Conservation (phyloP, 2,113 vertebrate genomes). For the Dromaius novaehollandiae region DNA sequence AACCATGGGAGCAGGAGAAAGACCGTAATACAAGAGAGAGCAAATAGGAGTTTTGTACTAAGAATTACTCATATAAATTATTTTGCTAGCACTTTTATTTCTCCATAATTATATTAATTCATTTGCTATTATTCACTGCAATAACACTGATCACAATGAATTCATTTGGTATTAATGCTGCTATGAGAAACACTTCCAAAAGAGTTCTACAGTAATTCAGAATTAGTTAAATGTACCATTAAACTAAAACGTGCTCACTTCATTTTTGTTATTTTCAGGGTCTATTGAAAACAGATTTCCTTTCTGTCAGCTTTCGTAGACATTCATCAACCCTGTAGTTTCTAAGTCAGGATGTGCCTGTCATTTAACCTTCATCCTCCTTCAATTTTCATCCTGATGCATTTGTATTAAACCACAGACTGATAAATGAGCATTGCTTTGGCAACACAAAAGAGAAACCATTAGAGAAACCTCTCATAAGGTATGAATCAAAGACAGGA, state of each 20-base stretch:
- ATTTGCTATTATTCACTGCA: conserved; percentile 50
- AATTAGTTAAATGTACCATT: conserved; percentile 55
- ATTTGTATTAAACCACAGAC: conserved; percentile 66
- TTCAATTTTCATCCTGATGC: conserved; percentile 67
- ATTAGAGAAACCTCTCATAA: conserved; percentile 62
- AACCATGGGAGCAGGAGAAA: neutral
- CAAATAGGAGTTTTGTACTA: conserved; percentile 2
- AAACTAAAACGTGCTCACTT: conserved; percentile 26
- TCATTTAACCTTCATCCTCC: conserved; percentile 69
- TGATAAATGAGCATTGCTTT: conserved; percentile 59
- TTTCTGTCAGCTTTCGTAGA: conserved; percentile 45
- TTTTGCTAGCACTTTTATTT: conserved; percentile 44
- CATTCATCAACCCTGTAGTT: conserved; percentile 31
- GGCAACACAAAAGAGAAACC: conserved; percentile 48
- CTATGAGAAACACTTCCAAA: conserved; percentile 18
- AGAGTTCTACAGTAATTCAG: conserved; percentile 40
- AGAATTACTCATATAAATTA: conserved; percentile 28
- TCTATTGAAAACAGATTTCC: neutral
- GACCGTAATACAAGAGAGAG: neutral
- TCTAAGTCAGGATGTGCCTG: conserved; percentile 7
- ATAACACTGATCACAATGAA: conserved; percentile 43
- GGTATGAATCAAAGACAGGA: conserved; percentile 57
- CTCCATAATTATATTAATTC: conserved; percentile 38
- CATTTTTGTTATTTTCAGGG: conserved; percentile 3
- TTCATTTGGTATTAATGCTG: conserved; percentile 37